These are phyloP conservation scores for Brotula barbata DNA, from an alignment of 2,797 vertebrate species.

Conservation along the genomic window DNA sequence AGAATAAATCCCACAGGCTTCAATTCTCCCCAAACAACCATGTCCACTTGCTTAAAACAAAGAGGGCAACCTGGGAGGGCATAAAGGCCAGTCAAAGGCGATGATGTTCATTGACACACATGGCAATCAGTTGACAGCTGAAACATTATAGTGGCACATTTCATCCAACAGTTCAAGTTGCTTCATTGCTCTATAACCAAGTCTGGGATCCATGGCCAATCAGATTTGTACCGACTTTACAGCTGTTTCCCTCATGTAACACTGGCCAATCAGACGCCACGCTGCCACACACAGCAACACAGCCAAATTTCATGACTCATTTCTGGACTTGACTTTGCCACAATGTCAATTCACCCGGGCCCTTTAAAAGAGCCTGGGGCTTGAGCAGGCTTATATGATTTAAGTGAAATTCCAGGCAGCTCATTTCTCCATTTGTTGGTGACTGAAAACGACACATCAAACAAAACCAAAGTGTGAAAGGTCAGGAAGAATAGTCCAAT, in stretches of 20 bases:
- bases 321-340: constrained; percentile 65
- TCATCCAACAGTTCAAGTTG: constrained; percentile 9
- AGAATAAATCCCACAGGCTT: constrained; percentile 38
- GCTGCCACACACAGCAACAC: constrained; percentile 7
- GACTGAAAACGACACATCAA: constrained; percentile 41
- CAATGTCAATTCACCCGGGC: constrained; percentile 63
- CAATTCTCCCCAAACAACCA: constrained; percentile 30
- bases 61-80: constrained; percentile 14
- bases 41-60: constrained; percentile 31
- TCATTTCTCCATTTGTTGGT: constrained; percentile 38
- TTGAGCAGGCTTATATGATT: constrained; percentile 34
- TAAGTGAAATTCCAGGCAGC: constrained; percentile 46
- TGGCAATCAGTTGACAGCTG: constrained; percentile 36
- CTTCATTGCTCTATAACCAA: constrained; percentile 60
- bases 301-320: constrained; percentile 57
- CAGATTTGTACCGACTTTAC: constrained; percentile 39
- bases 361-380: constrained; percentile 40
- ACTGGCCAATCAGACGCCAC: constrained; percentile 49
- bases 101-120: constrained; percentile 20
- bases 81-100: constrained; percentile 23
- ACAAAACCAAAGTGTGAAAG: constrained; percentile 28
- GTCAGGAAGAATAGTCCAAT: constrained; percentile 12
- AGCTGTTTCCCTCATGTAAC: constrained; percentile 32
- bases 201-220: constrained; percentile 51
- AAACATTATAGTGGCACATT: constrained; percentile 33